A percentile compares a stretch with the other conserved stretches of the same genome.
Conservation (phyloP, 2,113 vertebrate species). For the Microcebus murinus region DNA sequence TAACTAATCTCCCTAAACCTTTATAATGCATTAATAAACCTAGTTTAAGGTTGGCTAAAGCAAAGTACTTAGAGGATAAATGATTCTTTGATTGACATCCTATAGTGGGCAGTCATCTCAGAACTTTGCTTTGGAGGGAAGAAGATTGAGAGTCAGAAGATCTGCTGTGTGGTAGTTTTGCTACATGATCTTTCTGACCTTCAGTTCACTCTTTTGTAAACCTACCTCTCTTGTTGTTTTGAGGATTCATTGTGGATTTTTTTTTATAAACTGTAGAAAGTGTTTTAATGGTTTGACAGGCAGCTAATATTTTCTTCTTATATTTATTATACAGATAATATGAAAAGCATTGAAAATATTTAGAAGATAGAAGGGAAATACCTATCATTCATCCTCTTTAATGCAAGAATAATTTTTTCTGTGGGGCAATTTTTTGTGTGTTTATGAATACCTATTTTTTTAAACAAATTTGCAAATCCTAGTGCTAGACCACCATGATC, state of each 20-base stretch:
- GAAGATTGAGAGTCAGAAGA: neutral
- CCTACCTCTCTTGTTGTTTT: neutral
- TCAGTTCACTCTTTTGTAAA: slow-evolving; percentile 23
- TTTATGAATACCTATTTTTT: slow-evolving; percentile 18
- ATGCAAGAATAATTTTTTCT: neutral
- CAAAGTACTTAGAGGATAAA: slow-evolving; percentile 48
- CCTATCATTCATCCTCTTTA: neutral
- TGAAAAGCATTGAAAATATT: slow-evolving; percentile 51
- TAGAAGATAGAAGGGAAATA: slow-evolving; percentile 1
- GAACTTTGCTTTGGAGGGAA: slow-evolving; percentile 14
- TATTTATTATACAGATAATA: slow-evolving; percentile 18
- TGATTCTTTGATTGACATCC: slow-evolving; percentile 30
- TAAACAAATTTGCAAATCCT: slow-evolving; percentile 30
- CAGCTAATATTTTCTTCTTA: slow-evolving; percentile 10
- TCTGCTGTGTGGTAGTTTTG: neutral
- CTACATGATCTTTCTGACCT: neutral
- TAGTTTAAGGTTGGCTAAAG: slow-evolving; percentile 33
- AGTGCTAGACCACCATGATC: neutral
- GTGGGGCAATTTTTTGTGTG: neutral
- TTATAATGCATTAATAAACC: slow-evolving; percentile 6
- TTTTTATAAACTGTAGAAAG: neutral
- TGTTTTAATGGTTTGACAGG: neutral
- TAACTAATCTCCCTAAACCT: slow-evolving; percentile 1
- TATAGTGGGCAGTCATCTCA: neutral
- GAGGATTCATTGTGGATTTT: neutral